Evolutionary conservation across 2,888 invertebrate genomes (phyloP).

Genomic region (Drosophila tanythrix): DNA sequence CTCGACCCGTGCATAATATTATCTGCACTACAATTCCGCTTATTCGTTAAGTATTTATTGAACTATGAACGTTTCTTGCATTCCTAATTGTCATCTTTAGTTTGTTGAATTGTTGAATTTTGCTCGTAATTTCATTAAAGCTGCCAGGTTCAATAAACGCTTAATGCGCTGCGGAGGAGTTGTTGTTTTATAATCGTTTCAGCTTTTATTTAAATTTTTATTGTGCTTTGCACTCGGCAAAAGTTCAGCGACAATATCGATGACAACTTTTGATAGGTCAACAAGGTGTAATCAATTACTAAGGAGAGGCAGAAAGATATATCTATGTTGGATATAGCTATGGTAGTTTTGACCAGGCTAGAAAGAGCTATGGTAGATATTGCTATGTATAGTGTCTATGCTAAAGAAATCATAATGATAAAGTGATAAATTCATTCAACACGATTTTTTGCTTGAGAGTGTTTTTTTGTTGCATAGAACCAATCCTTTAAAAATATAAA

Average conservation of each 20-base stretch:
- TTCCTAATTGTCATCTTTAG: slow-evolving; percentile 6
- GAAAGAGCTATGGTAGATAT: background rate
- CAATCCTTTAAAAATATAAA: background rate
- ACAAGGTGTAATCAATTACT: background rate
- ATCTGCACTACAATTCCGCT: slow-evolving; percentile 1
- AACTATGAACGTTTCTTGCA: slow-evolving; percentile 21
- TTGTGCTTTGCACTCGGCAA: slow-evolving; percentile 20
- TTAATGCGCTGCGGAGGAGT: slow-evolving; percentile 57
- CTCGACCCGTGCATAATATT: slow-evolving; percentile 5
- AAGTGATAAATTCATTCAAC: background rate
- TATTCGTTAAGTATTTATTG: slow-evolving; percentile 21
- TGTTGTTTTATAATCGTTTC: slow-evolving; percentile 3
- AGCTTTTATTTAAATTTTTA: slow-evolving; percentile 1
- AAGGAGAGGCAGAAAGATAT: background rate
- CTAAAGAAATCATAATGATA: background rate
- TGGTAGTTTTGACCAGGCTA: background rate
- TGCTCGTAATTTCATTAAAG: slow-evolving; percentile 4
- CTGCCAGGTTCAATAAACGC: slow-evolving; percentile 60
- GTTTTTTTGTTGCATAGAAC: background rate
- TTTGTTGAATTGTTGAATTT: slow-evolving; percentile 14
- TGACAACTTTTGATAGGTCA: background rate
- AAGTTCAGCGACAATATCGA: slow-evolving; percentile 26
- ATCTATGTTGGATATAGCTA: too few relatives aligned
- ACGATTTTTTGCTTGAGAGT: background rate
- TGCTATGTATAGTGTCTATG: background rate